Conservation (phyloP, 2,113 vertebrate genomes). For the Athene noctua region DNA sequence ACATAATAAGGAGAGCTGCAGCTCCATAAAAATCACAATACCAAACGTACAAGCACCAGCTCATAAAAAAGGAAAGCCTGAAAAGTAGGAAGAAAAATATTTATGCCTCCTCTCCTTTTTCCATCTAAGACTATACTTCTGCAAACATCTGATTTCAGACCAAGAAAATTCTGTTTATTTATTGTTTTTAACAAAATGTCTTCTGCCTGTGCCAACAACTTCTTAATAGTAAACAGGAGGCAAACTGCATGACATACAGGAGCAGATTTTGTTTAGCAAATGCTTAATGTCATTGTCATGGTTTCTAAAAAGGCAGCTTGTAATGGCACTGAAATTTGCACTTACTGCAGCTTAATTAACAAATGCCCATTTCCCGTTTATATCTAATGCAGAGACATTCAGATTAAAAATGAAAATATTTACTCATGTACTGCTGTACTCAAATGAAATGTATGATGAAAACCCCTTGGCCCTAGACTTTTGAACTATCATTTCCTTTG, state of each 20-base stretch:
- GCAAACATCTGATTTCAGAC: neutral
- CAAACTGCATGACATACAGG: neutral
- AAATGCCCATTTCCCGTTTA: neutral
- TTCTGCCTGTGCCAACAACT: neutral
- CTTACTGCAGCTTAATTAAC: conserved; percentile 20
- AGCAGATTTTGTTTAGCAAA: conserved; percentile 54
- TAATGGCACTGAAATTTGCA: neutral
- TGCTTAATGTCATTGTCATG: conserved; percentile 60
- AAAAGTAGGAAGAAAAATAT: neutral
- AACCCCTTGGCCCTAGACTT: neutral
- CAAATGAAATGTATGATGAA: neutral
- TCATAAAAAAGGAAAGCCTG: neutral
- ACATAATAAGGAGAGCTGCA: neutral
- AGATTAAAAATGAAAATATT: neutral
- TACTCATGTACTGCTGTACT: neutral
- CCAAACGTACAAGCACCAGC: neutral
- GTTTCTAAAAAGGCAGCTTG: conserved; percentile 30
- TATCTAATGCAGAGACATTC: neutral
- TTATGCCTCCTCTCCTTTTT: neutral
- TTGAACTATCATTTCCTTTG: neutral
- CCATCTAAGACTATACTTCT: neutral
- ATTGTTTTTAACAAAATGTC: neutral
- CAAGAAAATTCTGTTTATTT: neutral
- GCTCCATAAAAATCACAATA: neutral
- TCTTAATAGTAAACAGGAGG: conserved; percentile 40